A percentile compares a stretch with the other conserved stretches of the same genome.
phyloP scores from a whole-genome alignment of 2,113 vertebrate species.

The Chamaea fasciata region DNA sequence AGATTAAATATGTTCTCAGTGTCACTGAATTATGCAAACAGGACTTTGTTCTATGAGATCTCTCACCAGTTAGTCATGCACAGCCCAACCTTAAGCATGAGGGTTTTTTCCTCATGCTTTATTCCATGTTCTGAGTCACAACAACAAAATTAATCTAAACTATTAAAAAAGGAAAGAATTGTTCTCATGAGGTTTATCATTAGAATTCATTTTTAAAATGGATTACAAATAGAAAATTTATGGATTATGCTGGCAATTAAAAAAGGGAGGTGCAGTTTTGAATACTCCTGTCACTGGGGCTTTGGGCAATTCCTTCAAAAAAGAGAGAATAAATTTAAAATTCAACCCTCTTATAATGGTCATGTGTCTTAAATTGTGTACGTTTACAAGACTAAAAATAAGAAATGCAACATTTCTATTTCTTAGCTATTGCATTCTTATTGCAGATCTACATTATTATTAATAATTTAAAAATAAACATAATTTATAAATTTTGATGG shows the following conservation, averaged over 20 bases:
- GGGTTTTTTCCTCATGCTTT: neutral
- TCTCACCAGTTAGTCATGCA: neutral
- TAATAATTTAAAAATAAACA: neutral
- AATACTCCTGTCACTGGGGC: neutral
- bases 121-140: neutral
- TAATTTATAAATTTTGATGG: neutral
- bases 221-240: neutral
- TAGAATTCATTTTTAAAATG: neutral
- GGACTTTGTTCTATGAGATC: neutral
- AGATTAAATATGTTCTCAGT: neutral
- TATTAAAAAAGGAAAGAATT: neutral
- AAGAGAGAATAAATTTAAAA: slow-evolving; percentile 18
- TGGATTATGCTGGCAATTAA: slow-evolving; percentile 37
- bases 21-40: neutral
- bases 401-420: neutral
- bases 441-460: neutral
- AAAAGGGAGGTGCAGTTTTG: neutral
- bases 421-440: neutral
- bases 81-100: neutral
- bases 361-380: neutral
- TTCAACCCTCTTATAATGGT: neutral
- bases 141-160: neutral
- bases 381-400: slow-evolving; percentile 16
- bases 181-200: neutral
- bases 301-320: slow-evolving; percentile 18